These are phyloP conservation scores for Myotis lucifugus DNA, from an alignment of 2,113 vertebrate genomes.

Conservation along the genomic window DNA sequence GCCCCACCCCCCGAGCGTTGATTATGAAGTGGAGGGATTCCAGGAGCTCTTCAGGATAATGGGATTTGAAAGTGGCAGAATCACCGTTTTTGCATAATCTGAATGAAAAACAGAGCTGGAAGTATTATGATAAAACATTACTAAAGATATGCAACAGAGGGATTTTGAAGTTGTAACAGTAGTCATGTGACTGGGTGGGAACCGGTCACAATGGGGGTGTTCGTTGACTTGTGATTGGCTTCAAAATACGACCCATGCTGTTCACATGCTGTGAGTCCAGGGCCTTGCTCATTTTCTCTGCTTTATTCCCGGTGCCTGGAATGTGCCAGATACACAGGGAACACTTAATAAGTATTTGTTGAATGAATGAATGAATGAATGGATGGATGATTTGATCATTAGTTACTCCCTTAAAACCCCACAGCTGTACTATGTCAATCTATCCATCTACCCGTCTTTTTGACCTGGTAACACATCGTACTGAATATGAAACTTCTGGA, in stretches of 20 bases:
- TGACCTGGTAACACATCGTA: background rate
- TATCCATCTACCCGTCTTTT: background rate
- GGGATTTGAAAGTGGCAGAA: background rate
- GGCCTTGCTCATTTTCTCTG: background rate
- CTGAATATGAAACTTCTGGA: background rate
- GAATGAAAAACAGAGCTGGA: slow-evolving; percentile 28
- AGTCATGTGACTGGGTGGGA: background rate
- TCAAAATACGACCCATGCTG: background rate
- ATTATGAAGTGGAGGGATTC: background rate
- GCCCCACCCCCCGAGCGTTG: accelerated
- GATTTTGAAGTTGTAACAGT: background rate
- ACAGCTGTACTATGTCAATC: background rate
- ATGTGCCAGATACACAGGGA: background rate
- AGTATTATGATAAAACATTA: background rate
- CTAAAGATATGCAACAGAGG: background rate
- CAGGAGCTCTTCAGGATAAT: background rate
- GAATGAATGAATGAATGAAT: background rate
- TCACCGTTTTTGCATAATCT: background rate
- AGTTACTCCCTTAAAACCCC: background rate
- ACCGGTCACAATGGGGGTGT: background rate
- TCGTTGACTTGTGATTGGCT: slow-evolving; percentile 20
- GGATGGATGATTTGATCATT: background rate
- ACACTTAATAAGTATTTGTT: background rate
- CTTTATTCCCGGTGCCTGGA: background rate
- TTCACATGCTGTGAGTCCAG: background rate